These are phyloP conservation scores for Cremastinae sp. DNA, from an alignment of 2,888 invertebrate genomes.

Conservation along the genomic window DNA sequence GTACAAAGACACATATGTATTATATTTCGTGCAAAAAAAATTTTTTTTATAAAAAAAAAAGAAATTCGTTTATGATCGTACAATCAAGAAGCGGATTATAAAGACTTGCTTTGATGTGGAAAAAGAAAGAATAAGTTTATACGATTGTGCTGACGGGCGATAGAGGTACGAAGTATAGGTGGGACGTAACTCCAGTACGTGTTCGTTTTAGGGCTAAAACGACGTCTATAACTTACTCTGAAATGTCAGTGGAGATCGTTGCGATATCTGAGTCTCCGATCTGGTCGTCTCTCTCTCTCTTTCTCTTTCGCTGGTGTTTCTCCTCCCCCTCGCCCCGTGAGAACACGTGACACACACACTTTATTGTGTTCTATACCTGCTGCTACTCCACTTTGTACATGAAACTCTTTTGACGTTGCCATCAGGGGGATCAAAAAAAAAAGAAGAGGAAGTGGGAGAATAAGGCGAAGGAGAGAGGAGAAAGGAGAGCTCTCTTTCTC, in stretches of 20 bases:
- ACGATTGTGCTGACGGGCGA: not conserved
- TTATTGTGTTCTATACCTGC: constrained; percentile 66
- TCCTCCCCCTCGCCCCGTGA: constrained; percentile 52
- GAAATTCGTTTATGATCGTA: no score
- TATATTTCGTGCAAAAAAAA: no score
- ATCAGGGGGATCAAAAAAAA: not conserved
- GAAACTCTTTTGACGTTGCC: constrained; percentile 39
- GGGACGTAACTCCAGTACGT: constrained; percentile 19
- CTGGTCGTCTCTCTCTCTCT: constrained; percentile 15
- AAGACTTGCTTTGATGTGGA: not conserved
- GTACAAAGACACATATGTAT: no score
- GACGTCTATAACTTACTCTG: constrained; percentile 63
- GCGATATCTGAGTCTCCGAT: constrained; percentile 67
- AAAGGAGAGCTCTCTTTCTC: constrained; percentile 15
- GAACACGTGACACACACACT: constrained; percentile 40
- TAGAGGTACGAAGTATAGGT: constrained; percentile 4
- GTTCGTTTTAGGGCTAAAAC: constrained; percentile 58
- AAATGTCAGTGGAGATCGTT: constrained; percentile 62
- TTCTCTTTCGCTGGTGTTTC: no score
- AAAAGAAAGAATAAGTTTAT: not conserved
- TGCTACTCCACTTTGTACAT: constrained; percentile 71
- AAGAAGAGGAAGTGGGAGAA: not conserved
- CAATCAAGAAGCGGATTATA: no score
- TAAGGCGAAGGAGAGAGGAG: not conserved
- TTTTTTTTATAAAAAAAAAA: no score